Evolutionary conservation across 2,113 vertebrate genomes (phyloP).

Genomic region (Empidonax traillii): DNA sequence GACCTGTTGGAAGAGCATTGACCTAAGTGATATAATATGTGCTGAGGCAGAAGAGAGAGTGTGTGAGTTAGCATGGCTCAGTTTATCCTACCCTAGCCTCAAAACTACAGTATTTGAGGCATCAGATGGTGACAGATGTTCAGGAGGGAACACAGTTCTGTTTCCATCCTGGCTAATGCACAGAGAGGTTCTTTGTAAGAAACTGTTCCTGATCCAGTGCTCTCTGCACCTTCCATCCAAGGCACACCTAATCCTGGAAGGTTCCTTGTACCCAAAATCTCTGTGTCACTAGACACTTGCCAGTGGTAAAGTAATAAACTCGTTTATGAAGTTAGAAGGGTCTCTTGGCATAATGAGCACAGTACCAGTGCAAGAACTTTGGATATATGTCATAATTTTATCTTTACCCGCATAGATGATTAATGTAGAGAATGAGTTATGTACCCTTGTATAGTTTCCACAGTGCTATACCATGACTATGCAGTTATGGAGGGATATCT

Average conservation of each 20-base stretch:
- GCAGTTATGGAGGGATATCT: neutral
- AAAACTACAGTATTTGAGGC: neutral
- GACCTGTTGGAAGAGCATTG: neutral
- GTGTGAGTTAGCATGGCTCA: neutral
- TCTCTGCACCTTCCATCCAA: neutral
- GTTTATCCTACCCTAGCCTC: neutral
- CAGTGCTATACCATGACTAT: rapidly evolving
- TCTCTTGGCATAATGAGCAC: neutral
- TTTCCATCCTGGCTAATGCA: neutral
- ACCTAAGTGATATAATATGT: neutral
- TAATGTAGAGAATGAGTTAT: neutral
- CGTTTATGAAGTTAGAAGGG: neutral
- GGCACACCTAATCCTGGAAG: neutral
- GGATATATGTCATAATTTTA: neutral
- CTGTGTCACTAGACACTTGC: neutral
- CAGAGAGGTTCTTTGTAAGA: neutral
- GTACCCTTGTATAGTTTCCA: neutral
- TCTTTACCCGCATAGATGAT: neutral
- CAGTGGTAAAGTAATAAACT: neutral
- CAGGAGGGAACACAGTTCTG: neutral
- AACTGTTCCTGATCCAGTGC: neutral
- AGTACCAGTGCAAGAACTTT: neutral
- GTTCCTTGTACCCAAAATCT: neutral
- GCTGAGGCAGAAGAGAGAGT: neutral
- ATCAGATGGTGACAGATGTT: neutral